These are phyloP conservation scores for Erythrolamprus reginae DNA, from an alignment of 2,113 vertebrate genomes.

Conservation along the genomic window DNA sequence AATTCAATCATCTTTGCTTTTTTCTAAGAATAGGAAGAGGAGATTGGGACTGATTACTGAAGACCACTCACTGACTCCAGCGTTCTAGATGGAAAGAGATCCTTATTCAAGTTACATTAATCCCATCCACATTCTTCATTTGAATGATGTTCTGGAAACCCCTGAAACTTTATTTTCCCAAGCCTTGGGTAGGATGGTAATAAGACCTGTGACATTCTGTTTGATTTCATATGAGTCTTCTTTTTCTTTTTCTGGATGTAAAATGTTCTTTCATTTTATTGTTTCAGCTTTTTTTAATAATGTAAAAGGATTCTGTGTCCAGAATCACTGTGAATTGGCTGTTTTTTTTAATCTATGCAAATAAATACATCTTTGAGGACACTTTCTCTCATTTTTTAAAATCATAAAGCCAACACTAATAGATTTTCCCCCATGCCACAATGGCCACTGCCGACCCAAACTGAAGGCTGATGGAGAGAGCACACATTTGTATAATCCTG, in stretches of 20 bases:
- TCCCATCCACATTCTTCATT: background rate
- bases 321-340: background rate
- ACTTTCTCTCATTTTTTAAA: background rate
- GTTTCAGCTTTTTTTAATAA: background rate
- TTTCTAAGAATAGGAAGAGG: background rate
- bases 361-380: background rate
- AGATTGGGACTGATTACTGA: background rate
- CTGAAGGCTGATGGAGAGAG: background rate
- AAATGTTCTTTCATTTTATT: background rate
- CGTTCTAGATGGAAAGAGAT: background rate
- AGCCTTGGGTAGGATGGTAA: background rate
- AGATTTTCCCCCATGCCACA: too few relatives aligned
- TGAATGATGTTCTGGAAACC: background rate
- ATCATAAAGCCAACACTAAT: background rate
- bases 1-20: background rate
- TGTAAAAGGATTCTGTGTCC: background rate
- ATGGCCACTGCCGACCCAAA: background rate
- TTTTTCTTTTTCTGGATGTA: background rate
- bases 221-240: background rate
- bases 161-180: background rate
- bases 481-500: background rate
- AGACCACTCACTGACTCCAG: background rate
- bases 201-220: background rate
- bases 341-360: background rate
- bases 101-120: background rate